A percentile compares a stretch with the other conserved stretches of the same genome.
Conservation (phyloP, 2,888 invertebrate species). For the Drosophila paracracens region DNA sequence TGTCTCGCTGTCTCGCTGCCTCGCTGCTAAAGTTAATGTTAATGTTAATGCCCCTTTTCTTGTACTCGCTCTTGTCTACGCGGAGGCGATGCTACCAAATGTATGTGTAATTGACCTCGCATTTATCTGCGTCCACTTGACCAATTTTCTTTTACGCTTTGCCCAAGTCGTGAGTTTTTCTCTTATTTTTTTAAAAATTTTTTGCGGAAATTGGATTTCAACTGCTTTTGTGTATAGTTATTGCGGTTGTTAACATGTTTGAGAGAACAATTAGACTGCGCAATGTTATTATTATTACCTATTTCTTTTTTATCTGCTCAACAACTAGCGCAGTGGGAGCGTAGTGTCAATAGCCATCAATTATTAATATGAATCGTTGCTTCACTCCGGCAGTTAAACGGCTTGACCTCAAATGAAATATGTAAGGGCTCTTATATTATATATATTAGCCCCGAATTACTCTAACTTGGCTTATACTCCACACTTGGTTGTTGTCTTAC, state of each 20-base stretch:
- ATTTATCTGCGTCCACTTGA: conserved; percentile 47
- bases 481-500: neutral
- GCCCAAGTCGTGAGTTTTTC: conserved; percentile 21
- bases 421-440: neutral
- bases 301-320: neutral
- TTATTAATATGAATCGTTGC: conserved; percentile 33
- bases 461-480: neutral
- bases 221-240: conserved; percentile 15
- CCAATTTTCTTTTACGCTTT: conserved; percentile 38
- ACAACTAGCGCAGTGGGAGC: neutral
- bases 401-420: neutral
- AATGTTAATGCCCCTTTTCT: conserved; percentile 37
- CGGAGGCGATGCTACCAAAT: conserved; percentile 52
- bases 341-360: conserved; percentile 20
- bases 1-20: conserved; percentile 4
- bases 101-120: conserved; percentile 62
- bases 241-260: conserved; percentile 22
- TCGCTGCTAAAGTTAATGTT: conserved; percentile 48
- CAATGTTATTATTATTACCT: conserved; percentile 3
- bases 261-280: conserved; percentile 31
- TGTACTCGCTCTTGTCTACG: conserved; percentile 36
- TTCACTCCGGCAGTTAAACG: neutral
- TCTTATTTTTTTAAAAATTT: neutral
- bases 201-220: conserved; percentile 44
- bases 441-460: neutral